Percentiles rank a stretch among this genome's conserved stretches.
phyloP scores from a whole-genome alignment of 2,888 invertebrate species.

The Encarsia formosa region DNA sequence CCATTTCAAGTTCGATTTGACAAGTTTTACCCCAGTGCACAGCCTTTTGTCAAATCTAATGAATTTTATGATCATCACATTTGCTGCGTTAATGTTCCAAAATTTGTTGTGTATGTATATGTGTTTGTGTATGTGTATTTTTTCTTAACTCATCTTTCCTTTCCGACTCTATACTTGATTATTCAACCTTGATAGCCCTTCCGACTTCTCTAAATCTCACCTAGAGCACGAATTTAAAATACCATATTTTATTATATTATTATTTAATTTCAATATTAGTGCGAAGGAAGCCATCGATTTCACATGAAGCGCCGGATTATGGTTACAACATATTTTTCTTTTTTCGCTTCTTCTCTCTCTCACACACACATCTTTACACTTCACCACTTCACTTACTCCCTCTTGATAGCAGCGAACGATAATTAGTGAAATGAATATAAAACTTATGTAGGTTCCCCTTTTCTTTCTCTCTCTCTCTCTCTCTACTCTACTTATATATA shows the following conservation, averaged over 20 bases:
- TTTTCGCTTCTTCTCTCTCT: slow-evolving; percentile 19
- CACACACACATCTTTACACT: slow-evolving; percentile 14
- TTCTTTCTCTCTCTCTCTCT: neutral
- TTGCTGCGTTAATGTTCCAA: slow-evolving; percentile 1
- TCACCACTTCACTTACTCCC: slow-evolving; percentile 11
- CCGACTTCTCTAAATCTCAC: neutral
- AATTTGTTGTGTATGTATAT: slow-evolving; percentile 7
- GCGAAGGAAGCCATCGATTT: slow-evolving; percentile 33
- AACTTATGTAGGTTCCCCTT: too few relatives aligned
- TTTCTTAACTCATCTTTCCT: neutral
- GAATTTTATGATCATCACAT: slow-evolving; percentile 3
- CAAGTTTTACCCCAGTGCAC: slow-evolving; percentile 26
- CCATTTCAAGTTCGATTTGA: slow-evolving; percentile 22
- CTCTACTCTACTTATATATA: too few relatives aligned
- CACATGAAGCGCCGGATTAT: slow-evolving; percentile 28
- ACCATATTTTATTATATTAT: too few relatives aligned
- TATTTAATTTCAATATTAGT: slow-evolving; percentile 15
- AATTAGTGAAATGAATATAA: slow-evolving; percentile 10
- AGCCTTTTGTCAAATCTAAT: slow-evolving; percentile 23
- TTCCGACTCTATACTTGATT: neutral
- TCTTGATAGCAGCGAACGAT: slow-evolving; percentile 15
- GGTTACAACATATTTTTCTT: slow-evolving; percentile 28
- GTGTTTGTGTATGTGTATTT: neutral
- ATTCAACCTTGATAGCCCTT: neutral
- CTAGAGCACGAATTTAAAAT: slow-evolving; percentile 1